These are phyloP conservation scores for Synanthedon myopaeformis DNA, from an alignment of 2,888 invertebrate genomes.

Conservation along the genomic window DNA sequence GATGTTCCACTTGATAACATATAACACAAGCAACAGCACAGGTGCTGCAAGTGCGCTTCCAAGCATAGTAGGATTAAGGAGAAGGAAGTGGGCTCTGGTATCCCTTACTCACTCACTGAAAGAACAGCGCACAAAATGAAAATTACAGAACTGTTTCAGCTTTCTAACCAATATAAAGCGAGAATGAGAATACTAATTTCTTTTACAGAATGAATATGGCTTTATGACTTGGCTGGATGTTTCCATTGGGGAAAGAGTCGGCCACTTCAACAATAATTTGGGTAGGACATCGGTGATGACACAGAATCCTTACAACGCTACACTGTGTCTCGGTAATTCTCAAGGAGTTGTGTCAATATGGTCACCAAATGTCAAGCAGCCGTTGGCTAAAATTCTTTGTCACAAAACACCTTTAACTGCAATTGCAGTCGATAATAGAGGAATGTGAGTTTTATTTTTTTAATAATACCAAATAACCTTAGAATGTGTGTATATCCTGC, in stretches of 20 bases:
- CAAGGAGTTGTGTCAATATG: conserved; percentile 95
- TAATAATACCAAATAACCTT: not conserved
- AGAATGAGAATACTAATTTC: not conserved
- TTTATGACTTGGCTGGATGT: conserved; percentile 94
- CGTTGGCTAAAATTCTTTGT: conserved; percentile 91
- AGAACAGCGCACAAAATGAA: no score
- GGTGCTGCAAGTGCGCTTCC: no score
- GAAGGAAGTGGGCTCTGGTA: no score
- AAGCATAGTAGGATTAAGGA: no score
- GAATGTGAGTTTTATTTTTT: conserved; percentile 71
- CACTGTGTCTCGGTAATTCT: conserved; percentile 89
- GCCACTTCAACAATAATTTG: conserved; percentile 79
- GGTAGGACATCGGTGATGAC: conserved; percentile 87
- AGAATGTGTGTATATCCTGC: no score
- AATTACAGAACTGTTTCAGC: not conserved
- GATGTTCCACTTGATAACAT: no score
- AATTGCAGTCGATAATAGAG: conserved; percentile 85
- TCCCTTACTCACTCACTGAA: no score
- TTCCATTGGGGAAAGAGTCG: conserved; percentile 90
- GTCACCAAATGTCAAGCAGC: conserved; percentile 89
- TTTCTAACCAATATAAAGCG: not conserved
- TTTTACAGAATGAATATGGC: conserved; percentile 76
- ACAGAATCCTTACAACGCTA: conserved; percentile 95
- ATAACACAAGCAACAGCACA: no score
- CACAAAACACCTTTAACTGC: conserved; percentile 86